Evolutionary conservation across 2,888 invertebrate species (phyloP).

Genomic region (Aleiodes alternator): DNA sequence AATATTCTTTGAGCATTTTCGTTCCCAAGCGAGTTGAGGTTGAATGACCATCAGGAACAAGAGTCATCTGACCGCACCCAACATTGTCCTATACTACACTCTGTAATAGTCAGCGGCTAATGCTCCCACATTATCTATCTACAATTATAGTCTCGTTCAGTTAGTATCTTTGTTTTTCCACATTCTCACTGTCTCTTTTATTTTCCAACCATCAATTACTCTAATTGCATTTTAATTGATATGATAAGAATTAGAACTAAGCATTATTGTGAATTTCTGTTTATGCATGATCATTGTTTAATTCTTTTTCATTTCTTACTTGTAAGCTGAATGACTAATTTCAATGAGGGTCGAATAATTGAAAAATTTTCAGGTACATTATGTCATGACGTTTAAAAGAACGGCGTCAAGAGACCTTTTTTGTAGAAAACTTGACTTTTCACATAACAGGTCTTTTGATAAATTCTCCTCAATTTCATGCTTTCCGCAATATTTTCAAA

Average conservation of each 20-base stretch:
- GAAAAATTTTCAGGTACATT: too few species aligned
- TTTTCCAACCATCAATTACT: conserved; percentile 48
- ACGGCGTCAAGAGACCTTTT: too few species aligned
- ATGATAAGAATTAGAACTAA: neutral
- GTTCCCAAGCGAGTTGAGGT: conserved; percentile 13
- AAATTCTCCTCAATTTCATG: too few species aligned
- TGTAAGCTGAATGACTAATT: too few species aligned
- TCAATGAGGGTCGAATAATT: too few species aligned
- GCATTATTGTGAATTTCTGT: too few species aligned
- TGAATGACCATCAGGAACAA: conserved; percentile 32
- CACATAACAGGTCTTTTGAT: too few species aligned
- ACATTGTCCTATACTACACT: conserved; percentile 35
- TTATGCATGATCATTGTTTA: neutral
- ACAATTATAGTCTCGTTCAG: conserved; percentile 60
- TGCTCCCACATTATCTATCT: conserved; percentile 63
- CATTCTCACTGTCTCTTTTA: conserved; percentile 13
- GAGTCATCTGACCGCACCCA: conserved; percentile 29
- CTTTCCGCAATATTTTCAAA: too few species aligned
- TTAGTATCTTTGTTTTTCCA: conserved; percentile 60
- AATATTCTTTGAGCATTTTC: conserved; percentile 6
- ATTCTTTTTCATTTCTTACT: neutral
- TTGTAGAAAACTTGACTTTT: too few species aligned
- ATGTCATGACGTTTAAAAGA: too few species aligned
- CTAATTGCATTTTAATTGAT: conserved; percentile 49
- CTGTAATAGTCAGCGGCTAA: conserved; percentile 51